These are phyloP conservation scores for Saccopteryx leptura DNA, from an alignment of 2,113 vertebrate species.

Conservation along the genomic window DNA sequence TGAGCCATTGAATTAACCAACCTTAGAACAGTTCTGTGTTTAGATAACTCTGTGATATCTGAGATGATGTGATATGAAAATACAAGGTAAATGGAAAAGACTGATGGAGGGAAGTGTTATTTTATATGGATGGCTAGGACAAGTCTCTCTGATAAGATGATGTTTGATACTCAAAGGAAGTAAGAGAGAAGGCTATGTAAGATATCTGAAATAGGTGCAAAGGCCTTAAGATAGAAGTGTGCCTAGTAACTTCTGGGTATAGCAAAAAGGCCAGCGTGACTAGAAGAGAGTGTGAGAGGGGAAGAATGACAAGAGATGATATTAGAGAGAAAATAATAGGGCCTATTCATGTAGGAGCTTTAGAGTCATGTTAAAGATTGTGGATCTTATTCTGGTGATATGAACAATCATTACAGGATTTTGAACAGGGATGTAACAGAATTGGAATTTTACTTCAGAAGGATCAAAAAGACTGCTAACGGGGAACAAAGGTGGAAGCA, in stretches of 20 bases:
- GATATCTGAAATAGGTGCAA: background rate
- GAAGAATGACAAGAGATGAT: background rate
- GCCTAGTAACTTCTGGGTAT: background rate
- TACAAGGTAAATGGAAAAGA: constrained; percentile 15
- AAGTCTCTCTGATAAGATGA: background rate
- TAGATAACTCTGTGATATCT: constrained; percentile 24
- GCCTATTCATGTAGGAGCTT: background rate
- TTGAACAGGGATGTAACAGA: background rate
- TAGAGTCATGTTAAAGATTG: background rate
- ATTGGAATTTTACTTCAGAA: background rate
- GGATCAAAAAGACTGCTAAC: background rate
- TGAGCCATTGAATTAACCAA: background rate
- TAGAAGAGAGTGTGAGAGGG: background rate
- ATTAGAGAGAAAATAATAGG: background rate
- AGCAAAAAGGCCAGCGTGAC: background rate
- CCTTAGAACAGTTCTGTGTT: constrained; percentile 18
- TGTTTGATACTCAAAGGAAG: constrained; percentile 8
- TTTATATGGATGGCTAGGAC: background rate
- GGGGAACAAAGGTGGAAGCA: background rate
- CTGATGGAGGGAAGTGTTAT: background rate
- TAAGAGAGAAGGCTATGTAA: background rate
- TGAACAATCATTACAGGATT: background rate
- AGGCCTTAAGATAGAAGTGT: background rate
- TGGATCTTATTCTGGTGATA: background rate
- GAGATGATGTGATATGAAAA: background rate